Evolutionary conservation across 2,888 invertebrate genomes (phyloP), one percentile per base, ranked within the genome.

Genomic region (Agonopterix alstromeriana): DNA sequence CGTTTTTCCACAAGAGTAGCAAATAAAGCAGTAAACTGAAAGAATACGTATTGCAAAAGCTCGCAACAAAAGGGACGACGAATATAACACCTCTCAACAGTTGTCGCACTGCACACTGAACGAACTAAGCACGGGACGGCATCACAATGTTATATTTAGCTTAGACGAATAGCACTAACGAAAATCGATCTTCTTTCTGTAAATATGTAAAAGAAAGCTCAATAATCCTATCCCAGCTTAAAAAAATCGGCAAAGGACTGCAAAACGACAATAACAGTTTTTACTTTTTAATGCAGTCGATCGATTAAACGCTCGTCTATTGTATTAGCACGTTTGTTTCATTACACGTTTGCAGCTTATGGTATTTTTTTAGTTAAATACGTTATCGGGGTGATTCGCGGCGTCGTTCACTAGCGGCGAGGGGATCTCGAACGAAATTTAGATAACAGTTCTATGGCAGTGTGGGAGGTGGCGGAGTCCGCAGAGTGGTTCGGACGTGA

Each of bases 71-170:
- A 78, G 67, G 61, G 73, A 73, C 67, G 67, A 58, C 57, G 75
- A 77, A 65, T 65, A 74, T 70, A 83, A 84, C 83, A 80, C 82
- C 80, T 82, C 70, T 66, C 55, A 59, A 66, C 61, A 69, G 74
- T 67, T 70, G 77, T 76, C 77, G 77, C 83, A 84, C 83, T 77
- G 70, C 73, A 67, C 82, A 86, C 84, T 78, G 70, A 72, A 73
- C 72, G 69, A 75, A 88, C 87, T 87, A 88, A 88, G 87, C 87
- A 80, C 77, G 65, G 78, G 83, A 78, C 77, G 77, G 80, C 75
- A 82, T 73, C 72, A 75, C 82, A 75, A 73, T 72, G 60, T 61
- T 53, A 55, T 60, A 57, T 61, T 63, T 41, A 52, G 47, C 51
- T 52, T 52, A 48, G 54, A 67, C 63, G 56, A 60, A 65, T 63